Evolutionary conservation across 2,888 invertebrate species (phyloP).

Genomic region (Drosophila nigritarsus): DNA sequence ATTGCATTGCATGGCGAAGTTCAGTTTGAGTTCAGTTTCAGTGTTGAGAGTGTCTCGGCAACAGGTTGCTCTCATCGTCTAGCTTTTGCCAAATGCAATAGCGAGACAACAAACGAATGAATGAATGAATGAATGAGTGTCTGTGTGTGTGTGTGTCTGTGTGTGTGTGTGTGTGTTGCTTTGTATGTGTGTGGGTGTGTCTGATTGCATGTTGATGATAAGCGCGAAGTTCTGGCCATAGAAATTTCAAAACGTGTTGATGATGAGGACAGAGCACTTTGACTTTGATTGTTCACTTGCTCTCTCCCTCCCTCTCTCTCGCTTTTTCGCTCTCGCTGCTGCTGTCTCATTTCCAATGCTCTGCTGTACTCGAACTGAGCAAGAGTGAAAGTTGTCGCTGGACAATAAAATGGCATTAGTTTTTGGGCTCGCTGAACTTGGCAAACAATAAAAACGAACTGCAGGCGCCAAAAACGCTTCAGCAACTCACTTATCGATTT

Average conservation of each 20-base stretch:
- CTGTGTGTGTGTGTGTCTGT: slow-evolving; percentile 20
- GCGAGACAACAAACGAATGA: slow-evolving; percentile 63
- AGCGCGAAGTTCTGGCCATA: slow-evolving; percentile 79
- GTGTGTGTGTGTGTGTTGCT: slow-evolving; percentile 16
- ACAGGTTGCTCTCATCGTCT: slow-evolving; percentile 66
- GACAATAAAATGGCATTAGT: slow-evolving; percentile 79
- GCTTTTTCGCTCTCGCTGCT: slow-evolving; percentile 11
- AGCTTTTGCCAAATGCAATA: slow-evolving; percentile 75
- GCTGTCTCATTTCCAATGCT: background rate
- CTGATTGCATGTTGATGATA: slow-evolving; percentile 78
- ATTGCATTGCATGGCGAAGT: slow-evolving; percentile 77
- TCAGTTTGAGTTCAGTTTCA: slow-evolving; percentile 70
- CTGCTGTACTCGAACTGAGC: slow-evolving; percentile 15
- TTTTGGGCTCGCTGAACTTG: slow-evolving; percentile 77
- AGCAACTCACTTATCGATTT: slow-evolving; percentile 65
- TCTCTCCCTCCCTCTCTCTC: slow-evolving; percentile 22
- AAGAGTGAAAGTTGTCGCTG: slow-evolving; percentile 72
- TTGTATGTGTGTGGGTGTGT: slow-evolving; percentile 47
- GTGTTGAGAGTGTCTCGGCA: slow-evolving; percentile 55
- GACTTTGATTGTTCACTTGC: slow-evolving; percentile 53
- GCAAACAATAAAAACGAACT: slow-evolving; percentile 61
- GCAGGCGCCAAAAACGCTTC: slow-evolving; percentile 36
- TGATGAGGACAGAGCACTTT: slow-evolving; percentile 62
- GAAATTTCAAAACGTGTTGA: slow-evolving; percentile 76
- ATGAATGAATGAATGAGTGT: slow-evolving; percentile 52